Evolutionary conservation across 2,797 vertebrate species (phyloP).

Genomic region (Lepus townsendii): DNA sequence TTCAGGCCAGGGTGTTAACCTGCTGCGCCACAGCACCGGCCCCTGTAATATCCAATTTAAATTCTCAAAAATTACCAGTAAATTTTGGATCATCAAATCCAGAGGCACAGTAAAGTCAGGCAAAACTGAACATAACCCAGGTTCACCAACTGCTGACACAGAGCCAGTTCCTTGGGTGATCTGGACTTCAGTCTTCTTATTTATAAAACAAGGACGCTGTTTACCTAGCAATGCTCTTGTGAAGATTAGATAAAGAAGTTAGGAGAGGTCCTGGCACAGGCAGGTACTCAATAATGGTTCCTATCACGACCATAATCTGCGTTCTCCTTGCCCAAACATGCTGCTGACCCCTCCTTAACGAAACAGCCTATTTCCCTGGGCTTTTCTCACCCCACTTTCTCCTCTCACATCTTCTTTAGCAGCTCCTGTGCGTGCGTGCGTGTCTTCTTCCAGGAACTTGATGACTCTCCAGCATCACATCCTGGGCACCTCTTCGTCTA

Average conservation of each 20-base stretch:
- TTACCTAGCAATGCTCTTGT: background rate
- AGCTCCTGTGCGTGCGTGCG: too few relatives aligned
- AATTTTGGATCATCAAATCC: slow-evolving; percentile 24
- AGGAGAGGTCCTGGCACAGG: background rate
- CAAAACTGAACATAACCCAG: background rate
- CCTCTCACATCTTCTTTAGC: background rate
- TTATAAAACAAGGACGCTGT: background rate
- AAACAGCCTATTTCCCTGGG: background rate
- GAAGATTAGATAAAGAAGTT: background rate
- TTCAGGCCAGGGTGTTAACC: too few relatives aligned
- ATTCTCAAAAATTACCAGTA: slow-evolving; percentile 11
- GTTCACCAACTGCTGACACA: background rate
- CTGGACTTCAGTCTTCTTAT: slow-evolving; percentile 13
- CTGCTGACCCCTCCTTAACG: background rate
- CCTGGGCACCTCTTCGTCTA: background rate
- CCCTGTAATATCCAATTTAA: background rate
- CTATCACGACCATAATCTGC: background rate
- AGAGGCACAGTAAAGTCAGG: background rate
- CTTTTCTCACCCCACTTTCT: background rate
- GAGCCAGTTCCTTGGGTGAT: background rate
- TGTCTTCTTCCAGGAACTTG: background rate
- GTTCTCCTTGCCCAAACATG: background rate
- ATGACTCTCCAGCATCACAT: background rate
- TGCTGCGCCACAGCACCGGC: too few relatives aligned
- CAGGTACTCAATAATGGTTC: background rate